These are phyloP conservation scores for Actinernus sp. DNA, from an alignment of 92 coral and sea anemone species.

Conservation along the genomic window DNA sequence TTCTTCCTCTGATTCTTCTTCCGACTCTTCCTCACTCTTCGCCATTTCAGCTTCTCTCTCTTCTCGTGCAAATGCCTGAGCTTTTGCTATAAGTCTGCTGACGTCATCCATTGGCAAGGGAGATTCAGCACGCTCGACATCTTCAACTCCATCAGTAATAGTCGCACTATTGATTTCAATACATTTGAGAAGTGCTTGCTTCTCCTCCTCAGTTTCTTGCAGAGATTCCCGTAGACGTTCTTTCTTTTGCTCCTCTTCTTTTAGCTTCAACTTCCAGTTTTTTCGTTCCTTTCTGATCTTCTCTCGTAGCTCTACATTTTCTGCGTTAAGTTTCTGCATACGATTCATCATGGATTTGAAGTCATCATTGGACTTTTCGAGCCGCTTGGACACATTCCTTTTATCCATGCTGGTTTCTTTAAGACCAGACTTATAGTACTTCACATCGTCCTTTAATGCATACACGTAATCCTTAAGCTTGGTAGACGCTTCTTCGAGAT, in stretches of 20 bases:
- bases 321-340: constrained; percentile 64
- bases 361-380: constrained; percentile 51
- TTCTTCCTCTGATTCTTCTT: constrained; percentile 11
- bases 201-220: constrained; percentile 76
- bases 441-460: constrained; percentile 64
- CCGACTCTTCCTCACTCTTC: constrained; percentile 32
- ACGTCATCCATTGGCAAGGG: constrained; percentile 49
- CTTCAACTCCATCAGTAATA: not conserved
- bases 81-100: constrained; percentile 55
- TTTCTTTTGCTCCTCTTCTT: constrained; percentile 60
- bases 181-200: constrained; percentile 75
- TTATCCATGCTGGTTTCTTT: constrained; percentile 61
- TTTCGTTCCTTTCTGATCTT: constrained; percentile 58
- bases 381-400: constrained; percentile 38
- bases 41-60: constrained; percentile 30
- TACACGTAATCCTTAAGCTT: constrained; percentile 31
- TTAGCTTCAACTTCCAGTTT: constrained; percentile 54
- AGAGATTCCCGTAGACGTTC: constrained; percentile 56
- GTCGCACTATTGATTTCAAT: constrained; percentile 66
- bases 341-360: constrained; percentile 47
- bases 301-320: constrained; percentile 24
- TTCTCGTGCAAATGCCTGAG: constrained; percentile 65
- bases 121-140: constrained; percentile 30
- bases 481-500: constrained; percentile 13
- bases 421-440: constrained; percentile 51